Evolutionary conservation across 2,888 invertebrate genomes (phyloP).

Genomic region (Erynnis tages): DNA sequence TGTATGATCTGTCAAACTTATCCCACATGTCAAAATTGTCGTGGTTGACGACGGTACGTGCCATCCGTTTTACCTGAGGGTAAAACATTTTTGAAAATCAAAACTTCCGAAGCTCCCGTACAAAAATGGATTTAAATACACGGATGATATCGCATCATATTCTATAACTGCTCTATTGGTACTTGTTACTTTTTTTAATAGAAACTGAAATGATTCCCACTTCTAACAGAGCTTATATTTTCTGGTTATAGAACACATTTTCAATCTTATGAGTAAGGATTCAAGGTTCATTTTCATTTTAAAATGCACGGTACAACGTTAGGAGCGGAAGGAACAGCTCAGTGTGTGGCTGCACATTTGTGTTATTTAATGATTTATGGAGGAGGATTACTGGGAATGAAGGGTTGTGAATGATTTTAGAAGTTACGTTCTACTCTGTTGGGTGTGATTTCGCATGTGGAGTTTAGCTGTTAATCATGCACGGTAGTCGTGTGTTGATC

Average conservation of each 20-base stretch:
- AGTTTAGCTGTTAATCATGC: constrained; percentile 60
- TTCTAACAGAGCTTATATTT: constrained; percentile 2
- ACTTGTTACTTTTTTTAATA: constrained; percentile 54
- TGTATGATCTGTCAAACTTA: constrained; percentile 73
- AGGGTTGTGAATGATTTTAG: constrained; percentile 36
- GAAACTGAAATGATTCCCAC: constrained; percentile 18
- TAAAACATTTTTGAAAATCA: constrained; percentile 51
- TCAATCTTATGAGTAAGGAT: background rate
- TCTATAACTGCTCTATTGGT: constrained; percentile 35
- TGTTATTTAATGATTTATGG: constrained; percentile 82
- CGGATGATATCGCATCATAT: constrained; percentile 43
- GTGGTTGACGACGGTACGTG: constrained; percentile 73
- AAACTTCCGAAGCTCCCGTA: constrained; percentile 32
- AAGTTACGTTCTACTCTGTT: constrained; percentile 15
- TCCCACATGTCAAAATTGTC: constrained; percentile 60
- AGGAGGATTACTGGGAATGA: constrained; percentile 65
- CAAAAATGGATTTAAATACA: constrained; percentile 42
- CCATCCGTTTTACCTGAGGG: constrained; percentile 67
- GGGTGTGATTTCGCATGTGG: constrained; percentile 19
- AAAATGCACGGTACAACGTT: constrained; percentile 25
- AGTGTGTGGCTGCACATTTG: constrained; percentile 79
- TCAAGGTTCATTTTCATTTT: constrained; percentile 3
- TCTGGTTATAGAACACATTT: background rate
- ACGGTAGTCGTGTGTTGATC: constrained; percentile 79
- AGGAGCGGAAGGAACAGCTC: constrained; percentile 74